Conservation (phyloP, 2,888 invertebrate genomes). For the Ormyrus labotus region DNA sequence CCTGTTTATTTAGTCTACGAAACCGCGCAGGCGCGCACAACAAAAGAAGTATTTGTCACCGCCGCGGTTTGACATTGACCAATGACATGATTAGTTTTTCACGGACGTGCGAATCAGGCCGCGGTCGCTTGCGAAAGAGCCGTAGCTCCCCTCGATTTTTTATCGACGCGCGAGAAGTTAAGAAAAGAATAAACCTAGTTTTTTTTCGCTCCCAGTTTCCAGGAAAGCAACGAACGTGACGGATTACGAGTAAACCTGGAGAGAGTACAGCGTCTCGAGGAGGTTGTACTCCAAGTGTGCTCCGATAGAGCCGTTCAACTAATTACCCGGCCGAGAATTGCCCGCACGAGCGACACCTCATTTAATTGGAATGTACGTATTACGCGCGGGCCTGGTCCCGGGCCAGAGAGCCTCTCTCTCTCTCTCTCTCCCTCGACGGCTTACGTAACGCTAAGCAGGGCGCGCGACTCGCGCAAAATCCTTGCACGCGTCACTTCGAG, state of each 20-base stretch:
- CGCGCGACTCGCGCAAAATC: background rate
- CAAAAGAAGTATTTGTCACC: conserved; percentile 24
- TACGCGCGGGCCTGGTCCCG: conserved; percentile 26
- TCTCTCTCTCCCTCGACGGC: background rate
- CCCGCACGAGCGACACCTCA: conserved; percentile 37
- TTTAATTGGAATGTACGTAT: conserved; percentile 43
- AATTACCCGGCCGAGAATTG: conserved; percentile 13
- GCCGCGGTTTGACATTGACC: conserved; percentile 33
- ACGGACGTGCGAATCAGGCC: conserved; percentile 34
- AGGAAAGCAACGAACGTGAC: no score
- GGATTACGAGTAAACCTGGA: no score
- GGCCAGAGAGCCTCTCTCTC: conserved; percentile 20
- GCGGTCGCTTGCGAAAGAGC: background rate
- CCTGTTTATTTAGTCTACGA: no score
- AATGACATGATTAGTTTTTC: conserved; percentile 14
- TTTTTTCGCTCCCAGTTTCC: no score
- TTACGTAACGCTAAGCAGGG: conserved; percentile 4
- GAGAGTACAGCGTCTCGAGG: no score
- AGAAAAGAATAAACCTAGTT: no score
- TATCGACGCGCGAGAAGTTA: no score
- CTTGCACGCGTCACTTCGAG: background rate
- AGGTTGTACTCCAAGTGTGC: no score
- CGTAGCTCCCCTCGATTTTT: no score
- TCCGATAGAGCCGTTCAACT: no score
- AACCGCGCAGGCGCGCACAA: background rate